Evolutionary conservation across 2,888 invertebrate species (phyloP), one percentile per base, ranked within the genome.

Genomic region (Plusia festucae): DNA sequence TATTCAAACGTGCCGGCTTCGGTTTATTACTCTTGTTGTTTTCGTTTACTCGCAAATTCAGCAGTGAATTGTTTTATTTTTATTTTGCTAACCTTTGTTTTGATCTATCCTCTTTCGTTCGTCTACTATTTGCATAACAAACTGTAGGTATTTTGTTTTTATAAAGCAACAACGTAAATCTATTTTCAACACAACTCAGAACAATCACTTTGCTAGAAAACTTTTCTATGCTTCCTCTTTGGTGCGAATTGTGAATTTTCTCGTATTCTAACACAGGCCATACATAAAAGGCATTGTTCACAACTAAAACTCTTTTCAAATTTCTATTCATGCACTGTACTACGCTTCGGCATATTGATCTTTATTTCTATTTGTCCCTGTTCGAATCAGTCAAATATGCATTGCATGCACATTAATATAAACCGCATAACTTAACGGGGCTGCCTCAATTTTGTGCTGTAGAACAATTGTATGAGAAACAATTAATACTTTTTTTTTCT

Each of bases 151-250:
- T 34, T 34, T 34, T 15, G 34, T 34, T n/a, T 40, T n/a, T 15
- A 40, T 40, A n/a, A 5, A n/a, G 6, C 6, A n/a, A 7, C 40
- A 40, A 6, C 13, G 34, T 7, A 40, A 40, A 40, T n/a, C n/a
- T 5, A 40, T 40, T 40, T 40, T 40, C n/a, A 40, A 40, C 1
- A 34, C 34, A 13, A 40, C n/a, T 40, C 40, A n/a, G 40, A 40
- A 40, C 40, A 15, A 40, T 15, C 34, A 40, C n/a, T 40, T 40
- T 40, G n/a, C 40, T 40, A 40, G n/a, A 40, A 40, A 40, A 40
- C 40, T 40, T 40, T 40, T 40, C n/a, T 40, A 40, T 40, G 40
- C n/a, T 40, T 40, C 40, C 40, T 40, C 40, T 40, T 40, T 40
- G 40, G 40, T 1, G 15, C n/a, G 40, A 40, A 40, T 40, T 40